These are phyloP conservation scores for Camelus bactrianus DNA, from an alignment of 2,113 vertebrate species.

Conservation along the genomic window DNA sequence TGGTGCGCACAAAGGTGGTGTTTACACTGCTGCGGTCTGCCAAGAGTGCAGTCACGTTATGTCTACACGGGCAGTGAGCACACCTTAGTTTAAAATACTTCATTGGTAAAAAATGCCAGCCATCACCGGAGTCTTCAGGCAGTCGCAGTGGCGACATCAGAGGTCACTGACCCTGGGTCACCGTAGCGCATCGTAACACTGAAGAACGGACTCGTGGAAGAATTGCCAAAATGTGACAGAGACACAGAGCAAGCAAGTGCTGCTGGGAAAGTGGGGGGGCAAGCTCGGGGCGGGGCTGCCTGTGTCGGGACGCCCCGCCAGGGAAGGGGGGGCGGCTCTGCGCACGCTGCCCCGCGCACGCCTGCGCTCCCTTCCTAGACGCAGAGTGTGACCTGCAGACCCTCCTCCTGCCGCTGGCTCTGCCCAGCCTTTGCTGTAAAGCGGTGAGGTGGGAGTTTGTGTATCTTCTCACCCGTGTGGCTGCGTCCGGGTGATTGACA, in stretches of 20 bases:
- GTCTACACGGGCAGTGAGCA: neutral
- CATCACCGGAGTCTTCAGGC: neutral
- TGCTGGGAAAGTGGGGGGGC: neutral
- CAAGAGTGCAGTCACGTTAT: too few relatives aligned
- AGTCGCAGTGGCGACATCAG: neutral
- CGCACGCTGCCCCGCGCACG: too few relatives aligned
- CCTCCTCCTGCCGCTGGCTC: neutral
- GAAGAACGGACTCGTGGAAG: neutral
- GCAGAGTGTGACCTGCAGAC: fast-evolving
- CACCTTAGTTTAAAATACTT: neutral
- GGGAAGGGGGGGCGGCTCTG: neutral
- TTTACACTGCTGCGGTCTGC: neutral
- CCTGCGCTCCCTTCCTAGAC: too few relatives aligned
- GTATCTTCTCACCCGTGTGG: neutral
- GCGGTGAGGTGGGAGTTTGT: neutral
- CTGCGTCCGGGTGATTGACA: too few relatives aligned
- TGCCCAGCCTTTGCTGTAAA: neutral
- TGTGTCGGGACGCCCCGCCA: too few relatives aligned
- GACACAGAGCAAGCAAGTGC: neutral
- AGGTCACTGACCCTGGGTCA: neutral
- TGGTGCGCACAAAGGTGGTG: neutral
- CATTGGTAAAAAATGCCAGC: neutral
- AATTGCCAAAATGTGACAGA: neutral
- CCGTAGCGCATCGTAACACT: neutral
- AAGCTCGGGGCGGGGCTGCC: neutral